These are phyloP conservation scores for Helogale parvula DNA, from an alignment of 2,113 vertebrate genomes.

Conservation along the genomic window DNA sequence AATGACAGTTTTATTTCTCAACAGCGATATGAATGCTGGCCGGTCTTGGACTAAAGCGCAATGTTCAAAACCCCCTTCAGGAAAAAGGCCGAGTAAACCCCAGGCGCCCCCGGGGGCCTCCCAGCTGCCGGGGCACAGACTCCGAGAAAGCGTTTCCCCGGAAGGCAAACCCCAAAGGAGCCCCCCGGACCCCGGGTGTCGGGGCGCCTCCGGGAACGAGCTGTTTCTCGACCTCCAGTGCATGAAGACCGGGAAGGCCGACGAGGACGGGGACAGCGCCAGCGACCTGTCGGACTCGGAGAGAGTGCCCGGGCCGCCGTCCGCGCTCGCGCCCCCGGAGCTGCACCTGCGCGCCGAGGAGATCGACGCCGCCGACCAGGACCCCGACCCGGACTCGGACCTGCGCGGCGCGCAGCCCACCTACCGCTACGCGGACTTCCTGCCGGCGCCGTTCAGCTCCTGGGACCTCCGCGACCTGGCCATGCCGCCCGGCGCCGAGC, in stretches of 20 bases:
- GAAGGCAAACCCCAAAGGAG: background rate
- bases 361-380: slow-evolving; percentile 79
- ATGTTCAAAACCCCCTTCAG: slow-evolving; percentile 66
- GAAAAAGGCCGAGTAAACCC: slow-evolving; percentile 60
- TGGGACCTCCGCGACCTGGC: slow-evolving; percentile 93
- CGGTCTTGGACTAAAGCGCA: slow-evolving; percentile 66
- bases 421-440: slow-evolving; percentile 91
- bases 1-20: background rate
- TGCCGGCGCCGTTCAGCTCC: slow-evolving; percentile 92
- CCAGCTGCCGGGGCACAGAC: background rate
- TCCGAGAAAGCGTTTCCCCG: background rate
- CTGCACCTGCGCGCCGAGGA: slow-evolving; percentile 93
- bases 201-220: slow-evolving; percentile 56
- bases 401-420: slow-evolving; percentile 38
- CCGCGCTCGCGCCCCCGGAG: slow-evolving; percentile 86
- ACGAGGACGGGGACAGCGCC: slow-evolving; percentile 89
- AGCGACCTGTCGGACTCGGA: slow-evolving; percentile 95
- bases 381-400: fast-evolving
- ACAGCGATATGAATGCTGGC: slow-evolving; percentile 65
- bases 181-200: slow-evolving; percentile 43
- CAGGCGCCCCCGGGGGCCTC: slow-evolving; percentile 20
- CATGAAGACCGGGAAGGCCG: slow-evolving; percentile 78
- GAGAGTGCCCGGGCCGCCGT: slow-evolving; percentile 82
- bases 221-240: slow-evolving; percentile 85
- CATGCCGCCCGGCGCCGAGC: slow-evolving; percentile 85